phyloP scores from a whole-genome alignment of 2,888 invertebrate genomes.

The Ctena decussata region DNA sequence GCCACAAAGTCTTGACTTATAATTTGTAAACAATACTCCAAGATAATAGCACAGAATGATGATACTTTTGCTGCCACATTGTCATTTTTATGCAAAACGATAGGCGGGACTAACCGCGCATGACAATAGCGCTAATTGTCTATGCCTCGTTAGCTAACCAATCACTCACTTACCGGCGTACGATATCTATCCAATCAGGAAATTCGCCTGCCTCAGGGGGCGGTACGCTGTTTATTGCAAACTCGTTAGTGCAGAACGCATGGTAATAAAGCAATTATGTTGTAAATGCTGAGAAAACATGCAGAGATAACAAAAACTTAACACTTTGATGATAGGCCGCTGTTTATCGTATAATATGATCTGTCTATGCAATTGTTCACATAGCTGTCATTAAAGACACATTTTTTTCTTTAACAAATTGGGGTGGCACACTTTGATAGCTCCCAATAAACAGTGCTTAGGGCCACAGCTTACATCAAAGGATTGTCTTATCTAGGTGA shows the following conservation, averaged over 20 bases:
- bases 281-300: slow-evolving; percentile 9
- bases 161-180: slow-evolving; percentile 29
- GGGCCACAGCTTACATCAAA: no score
- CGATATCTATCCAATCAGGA: slow-evolving; percentile 56
- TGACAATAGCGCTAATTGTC: slow-evolving; percentile 37
- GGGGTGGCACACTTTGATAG: no score
- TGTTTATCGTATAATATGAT: slow-evolving; percentile 9
- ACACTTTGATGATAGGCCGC: neutral
- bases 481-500: no score
- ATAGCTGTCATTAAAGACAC: neutral
- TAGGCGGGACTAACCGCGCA: slow-evolving; percentile 56
- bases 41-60: neutral
- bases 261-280: slow-evolving; percentile 8
- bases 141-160: slow-evolving; percentile 52
- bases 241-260: neutral
- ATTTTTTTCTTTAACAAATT: no score
- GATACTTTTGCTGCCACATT: neutral
- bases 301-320: neutral
- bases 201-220: slow-evolving; percentile 45
- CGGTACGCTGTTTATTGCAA: slow-evolving; percentile 22
- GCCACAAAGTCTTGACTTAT: neutral
- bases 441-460: no score
- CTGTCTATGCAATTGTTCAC: neutral
- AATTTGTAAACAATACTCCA: slow-evolving; percentile 2
- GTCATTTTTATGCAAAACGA: slow-evolving; percentile 66